These are phyloP conservation scores for Oreochromis aureus DNA, from an alignment of 2,113 vertebrate species.

Conservation along the genomic window DNA sequence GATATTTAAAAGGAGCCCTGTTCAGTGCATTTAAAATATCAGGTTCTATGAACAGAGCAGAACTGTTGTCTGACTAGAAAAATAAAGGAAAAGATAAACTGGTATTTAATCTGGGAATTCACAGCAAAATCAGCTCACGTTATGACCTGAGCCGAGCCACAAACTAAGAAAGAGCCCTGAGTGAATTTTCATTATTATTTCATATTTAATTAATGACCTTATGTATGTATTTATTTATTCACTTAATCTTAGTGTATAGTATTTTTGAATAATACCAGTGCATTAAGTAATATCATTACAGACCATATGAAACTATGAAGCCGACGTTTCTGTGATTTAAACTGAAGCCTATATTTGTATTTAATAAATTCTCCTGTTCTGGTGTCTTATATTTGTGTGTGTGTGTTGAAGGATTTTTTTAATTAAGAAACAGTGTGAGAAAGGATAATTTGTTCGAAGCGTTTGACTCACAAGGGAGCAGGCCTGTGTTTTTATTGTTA, in stretches of 20 bases:
- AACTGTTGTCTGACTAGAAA: neutral
- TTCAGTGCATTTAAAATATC: neutral
- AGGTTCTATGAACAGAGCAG: neutral
- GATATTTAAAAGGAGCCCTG: neutral
- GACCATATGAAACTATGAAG: neutral
- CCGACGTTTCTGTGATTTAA: neutral
- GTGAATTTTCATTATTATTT: neutral
- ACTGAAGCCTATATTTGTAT: neutral
- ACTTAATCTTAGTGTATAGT: accelerated
- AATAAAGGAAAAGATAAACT: neutral
- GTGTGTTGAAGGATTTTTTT: neutral
- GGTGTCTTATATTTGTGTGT: neutral
- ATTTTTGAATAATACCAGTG: neutral
- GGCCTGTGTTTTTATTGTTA: neutral
- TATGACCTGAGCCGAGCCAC: neutral
- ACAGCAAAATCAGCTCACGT: neutral
- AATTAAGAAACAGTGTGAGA: slow-evolving; percentile 20
- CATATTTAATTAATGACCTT: neutral
- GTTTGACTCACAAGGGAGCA: neutral
- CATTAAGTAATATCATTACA: neutral
- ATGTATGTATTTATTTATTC: neutral
- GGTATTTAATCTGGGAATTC: accelerated
- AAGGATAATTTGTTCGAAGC: slow-evolving; percentile 7
- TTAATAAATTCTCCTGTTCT: neutral
- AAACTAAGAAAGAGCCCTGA: neutral